Conservation (phyloP, 2,888 invertebrate genomes). For the Drosophila prolongata region DNA sequence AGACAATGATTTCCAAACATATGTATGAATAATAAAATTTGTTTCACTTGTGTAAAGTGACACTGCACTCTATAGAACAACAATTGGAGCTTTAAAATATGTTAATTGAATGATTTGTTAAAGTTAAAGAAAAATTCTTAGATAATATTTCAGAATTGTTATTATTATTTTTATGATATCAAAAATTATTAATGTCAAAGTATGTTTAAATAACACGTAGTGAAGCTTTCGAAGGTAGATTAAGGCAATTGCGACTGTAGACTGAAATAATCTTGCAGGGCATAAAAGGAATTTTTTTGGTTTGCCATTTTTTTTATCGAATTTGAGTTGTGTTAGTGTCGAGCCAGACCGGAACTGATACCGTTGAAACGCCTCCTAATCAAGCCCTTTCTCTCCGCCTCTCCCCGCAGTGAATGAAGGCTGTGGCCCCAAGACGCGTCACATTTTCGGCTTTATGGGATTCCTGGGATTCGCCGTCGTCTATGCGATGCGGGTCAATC, state of each 20-base stretch:
- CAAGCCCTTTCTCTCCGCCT: not conserved
- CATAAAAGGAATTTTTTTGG: not conserved
- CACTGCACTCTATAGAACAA: no score
- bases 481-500: slow-evolving; percentile 95
- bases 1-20: no score
- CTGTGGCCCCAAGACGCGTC: slow-evolving; percentile 87
- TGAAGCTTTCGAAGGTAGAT: not conserved
- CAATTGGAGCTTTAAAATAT: no score
- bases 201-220: no score
- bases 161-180: no score
- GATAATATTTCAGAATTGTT: no score
- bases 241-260: not conserved
- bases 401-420: not conserved
- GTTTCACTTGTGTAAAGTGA: no score
- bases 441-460: slow-evolving; percentile 92
- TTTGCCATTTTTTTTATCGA: not conserved
- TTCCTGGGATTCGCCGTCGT: slow-evolving; percentile 95
- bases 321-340: no score
- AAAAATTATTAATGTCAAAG: no score
- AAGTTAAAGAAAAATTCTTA: no score
- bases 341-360: not conserved
- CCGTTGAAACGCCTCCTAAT: slow-evolving; percentile 38
- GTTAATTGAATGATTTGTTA: no score
- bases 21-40: no score
- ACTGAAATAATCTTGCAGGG: not conserved